Conservation (phyloP, 2,797 vertebrate species). For the Leuciscus waleckii region DNA sequence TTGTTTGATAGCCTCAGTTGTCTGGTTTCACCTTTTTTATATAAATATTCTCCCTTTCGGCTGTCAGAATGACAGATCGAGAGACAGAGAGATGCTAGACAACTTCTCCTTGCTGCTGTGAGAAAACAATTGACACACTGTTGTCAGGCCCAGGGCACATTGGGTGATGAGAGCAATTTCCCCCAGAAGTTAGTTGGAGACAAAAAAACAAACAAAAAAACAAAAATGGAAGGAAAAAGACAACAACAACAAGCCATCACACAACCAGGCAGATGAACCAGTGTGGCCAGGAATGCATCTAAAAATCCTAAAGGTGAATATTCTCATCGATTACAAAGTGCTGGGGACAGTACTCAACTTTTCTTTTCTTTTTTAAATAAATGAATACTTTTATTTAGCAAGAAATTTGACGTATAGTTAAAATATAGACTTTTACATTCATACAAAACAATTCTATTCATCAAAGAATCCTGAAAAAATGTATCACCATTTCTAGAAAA, state of each 20-base stretch:
- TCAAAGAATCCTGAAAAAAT: too few species aligned
- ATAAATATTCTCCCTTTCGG: constrained; percentile 61
- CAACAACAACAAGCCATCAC: not conserved
- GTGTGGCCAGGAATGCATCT: not conserved
- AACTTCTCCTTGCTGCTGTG: constrained; percentile 64
- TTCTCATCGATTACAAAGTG: not conserved
- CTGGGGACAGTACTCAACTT: not conserved
- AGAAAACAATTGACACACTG: constrained; percentile 73
- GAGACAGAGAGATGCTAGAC: constrained; percentile 67
- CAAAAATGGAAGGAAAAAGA: not conserved
- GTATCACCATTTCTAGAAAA: too few species aligned
- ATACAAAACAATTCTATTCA: too few species aligned
- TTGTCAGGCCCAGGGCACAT: constrained; percentile 58
- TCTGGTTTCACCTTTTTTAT: constrained; percentile 11
- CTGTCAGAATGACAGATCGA: constrained; percentile 72
- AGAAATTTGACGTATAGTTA: not conserved
- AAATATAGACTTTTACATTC: too few species aligned
- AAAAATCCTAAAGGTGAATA: not conserved
- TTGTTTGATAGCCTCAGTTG: constrained; percentile 48
- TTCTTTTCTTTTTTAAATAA: not conserved
- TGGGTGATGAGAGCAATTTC: constrained; percentile 48
- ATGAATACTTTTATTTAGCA: not conserved
- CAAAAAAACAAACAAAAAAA: not conserved
- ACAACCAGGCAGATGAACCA: constrained; percentile 3
- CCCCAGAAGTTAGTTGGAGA: constrained; percentile 15